A percentile compares a stretch with the other conserved stretches of the same genome.
phyloP scores from a whole-genome alignment of 2,113 vertebrate species.

The Xenotilapia caudafasciata region DNA sequence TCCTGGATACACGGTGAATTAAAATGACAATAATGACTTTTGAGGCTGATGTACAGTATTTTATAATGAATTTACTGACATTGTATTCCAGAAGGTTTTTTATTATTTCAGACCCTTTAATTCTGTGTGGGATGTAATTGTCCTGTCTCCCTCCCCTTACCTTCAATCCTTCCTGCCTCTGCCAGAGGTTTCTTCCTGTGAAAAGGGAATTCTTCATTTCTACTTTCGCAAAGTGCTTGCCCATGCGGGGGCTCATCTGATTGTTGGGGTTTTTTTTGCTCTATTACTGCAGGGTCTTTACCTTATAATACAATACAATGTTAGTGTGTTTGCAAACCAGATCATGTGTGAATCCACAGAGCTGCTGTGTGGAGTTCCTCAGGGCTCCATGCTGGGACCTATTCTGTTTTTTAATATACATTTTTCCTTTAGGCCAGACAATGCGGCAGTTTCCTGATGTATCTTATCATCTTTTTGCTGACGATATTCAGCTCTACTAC shows the following conservation, averaged over 20 bases:
- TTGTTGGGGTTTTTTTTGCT: not conserved
- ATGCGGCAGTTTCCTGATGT: not conserved
- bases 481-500: not conserved
- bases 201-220: not conserved
- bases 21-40: slow-evolving; percentile 39
- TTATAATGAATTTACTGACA: slow-evolving; percentile 4
- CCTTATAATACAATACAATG: not conserved
- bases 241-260: not conserved
- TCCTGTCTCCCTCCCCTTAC: not conserved
- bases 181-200: not conserved
- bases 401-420: not conserved
- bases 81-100: not conserved
- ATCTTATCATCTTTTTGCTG: not conserved
- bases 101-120: not conserved
- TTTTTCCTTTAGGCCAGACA: not conserved
- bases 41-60: not conserved
- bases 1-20: slow-evolving; percentile 30
- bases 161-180: not conserved
- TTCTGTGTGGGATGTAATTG: not conserved
- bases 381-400: not conserved
- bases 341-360: not conserved
- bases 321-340: not conserved
- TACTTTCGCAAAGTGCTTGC: not conserved
- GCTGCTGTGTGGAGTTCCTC: not conserved
- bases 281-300: not conserved